Evolutionary conservation across 2,797 vertebrate species (phyloP).

Genomic region (Denticeps clupeoides): DNA sequence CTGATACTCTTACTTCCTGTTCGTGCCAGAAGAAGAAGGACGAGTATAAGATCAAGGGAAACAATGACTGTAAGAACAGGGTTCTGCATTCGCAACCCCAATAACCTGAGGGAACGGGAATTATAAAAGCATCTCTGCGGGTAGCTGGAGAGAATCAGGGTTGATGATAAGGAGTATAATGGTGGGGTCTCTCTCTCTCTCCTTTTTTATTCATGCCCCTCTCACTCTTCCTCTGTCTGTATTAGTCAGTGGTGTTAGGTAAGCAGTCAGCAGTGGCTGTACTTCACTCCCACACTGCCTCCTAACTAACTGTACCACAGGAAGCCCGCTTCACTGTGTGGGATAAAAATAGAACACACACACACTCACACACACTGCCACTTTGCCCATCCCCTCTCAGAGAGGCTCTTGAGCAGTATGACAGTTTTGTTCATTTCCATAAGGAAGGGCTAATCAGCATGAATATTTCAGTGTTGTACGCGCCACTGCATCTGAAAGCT

Average conservation of each 20-base stretch:
- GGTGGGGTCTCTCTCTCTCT: conserved; percentile 7
- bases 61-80: too few species aligned
- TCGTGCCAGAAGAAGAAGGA: too few species aligned
- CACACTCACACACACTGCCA: conserved; percentile 9
- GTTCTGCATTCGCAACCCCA: too few species aligned
- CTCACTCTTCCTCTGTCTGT: background rate
- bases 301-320: conserved; percentile 17
- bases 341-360: conserved; percentile 22
- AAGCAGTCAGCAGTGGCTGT: conserved; percentile 25
- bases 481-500: conserved; percentile 2
- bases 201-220: background rate
- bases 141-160: too few species aligned
- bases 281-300: conserved; percentile 14
- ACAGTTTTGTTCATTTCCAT: conserved; percentile 68
- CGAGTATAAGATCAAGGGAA: too few species aligned
- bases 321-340: conserved; percentile 16
- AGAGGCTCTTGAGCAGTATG: conserved; percentile 46
- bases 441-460: conserved; percentile 68
- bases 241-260: conserved; percentile 15
- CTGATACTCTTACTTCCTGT: too few species aligned
- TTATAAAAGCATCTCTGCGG: too few species aligned
- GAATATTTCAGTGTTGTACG: conserved; percentile 68
- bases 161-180: too few species aligned
- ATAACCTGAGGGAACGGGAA: too few species aligned
- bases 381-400: conserved; percentile 43